phyloP scores from a whole-genome alignment of 2,888 invertebrate genomes.

The Noctua pronuba region DNA sequence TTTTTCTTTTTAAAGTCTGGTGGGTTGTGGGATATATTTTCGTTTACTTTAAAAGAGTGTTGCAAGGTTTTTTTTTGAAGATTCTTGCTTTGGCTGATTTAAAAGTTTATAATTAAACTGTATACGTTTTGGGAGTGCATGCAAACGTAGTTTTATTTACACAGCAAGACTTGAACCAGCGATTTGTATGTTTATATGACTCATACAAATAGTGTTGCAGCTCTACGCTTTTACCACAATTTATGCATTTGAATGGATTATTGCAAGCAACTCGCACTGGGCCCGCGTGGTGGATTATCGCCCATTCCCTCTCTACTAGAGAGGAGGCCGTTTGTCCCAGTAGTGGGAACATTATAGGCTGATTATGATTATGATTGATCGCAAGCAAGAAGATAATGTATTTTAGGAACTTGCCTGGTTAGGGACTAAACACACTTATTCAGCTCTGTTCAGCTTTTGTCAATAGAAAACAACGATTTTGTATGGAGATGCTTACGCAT shows the following conservation, averaged over 20 bases:
- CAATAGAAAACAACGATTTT: too few species aligned
- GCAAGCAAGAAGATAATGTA: too few species aligned
- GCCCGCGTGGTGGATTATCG: too few species aligned
- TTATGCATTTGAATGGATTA: neutral
- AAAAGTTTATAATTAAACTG: neutral
- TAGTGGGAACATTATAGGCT: too few species aligned
- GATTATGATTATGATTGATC: too few species aligned
- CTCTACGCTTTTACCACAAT: neutral
- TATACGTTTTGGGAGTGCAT: neutral
- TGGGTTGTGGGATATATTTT: conserved; percentile 2
- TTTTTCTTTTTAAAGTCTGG: conserved; percentile 41
- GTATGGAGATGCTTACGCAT: too few species aligned
- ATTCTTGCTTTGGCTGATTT: neutral
- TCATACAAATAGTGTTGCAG: neutral
- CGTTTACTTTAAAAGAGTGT: neutral
- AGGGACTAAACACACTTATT: too few species aligned
- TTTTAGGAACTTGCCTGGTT: too few species aligned
- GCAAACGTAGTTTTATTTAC: neutral
- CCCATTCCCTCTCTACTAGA: too few species aligned
- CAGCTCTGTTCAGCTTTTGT: too few species aligned
- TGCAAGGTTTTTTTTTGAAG: neutral
- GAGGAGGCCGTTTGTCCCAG: too few species aligned
- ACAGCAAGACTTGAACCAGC: neutral
- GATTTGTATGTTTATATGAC: neutral
- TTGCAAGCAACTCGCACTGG: too few species aligned